Evolutionary conservation across 1,140 invertebrate species (phyloP).

Genomic region (Theocolax elegans): DNA sequence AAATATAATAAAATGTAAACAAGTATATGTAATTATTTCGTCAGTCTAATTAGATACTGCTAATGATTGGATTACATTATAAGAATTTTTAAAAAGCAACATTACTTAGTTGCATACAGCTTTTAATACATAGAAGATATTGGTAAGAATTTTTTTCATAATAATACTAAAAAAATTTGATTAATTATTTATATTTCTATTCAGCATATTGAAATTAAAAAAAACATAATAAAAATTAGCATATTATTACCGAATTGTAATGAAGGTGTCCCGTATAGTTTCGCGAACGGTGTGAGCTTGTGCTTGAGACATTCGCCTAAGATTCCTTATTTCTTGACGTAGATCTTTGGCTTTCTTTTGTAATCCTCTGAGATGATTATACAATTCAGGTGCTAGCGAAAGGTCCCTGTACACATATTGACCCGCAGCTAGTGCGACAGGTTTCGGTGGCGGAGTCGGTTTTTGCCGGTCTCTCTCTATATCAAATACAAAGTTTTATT

Average conservation of each 20-base stretch:
- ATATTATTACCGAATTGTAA: constrained; percentile 77
- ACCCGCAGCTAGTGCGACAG: constrained; percentile 76
- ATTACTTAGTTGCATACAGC: too few relatives aligned
- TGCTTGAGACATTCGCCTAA: constrained; percentile 88
- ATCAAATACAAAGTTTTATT: background rate
- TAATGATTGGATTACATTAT: too few relatives aligned
- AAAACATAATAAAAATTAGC: too few relatives aligned
- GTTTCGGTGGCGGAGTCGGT: constrained; percentile 87
- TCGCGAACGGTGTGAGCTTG: constrained; percentile 92
- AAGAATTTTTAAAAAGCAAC: too few relatives aligned
- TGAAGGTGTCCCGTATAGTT: constrained; percentile 89
- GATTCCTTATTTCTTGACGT: constrained; percentile 85
- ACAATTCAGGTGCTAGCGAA: constrained; percentile 85
- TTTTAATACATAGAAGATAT: too few relatives aligned
- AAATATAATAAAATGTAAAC: too few relatives aligned
- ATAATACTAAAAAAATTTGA: too few relatives aligned
- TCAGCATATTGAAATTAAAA: too few relatives aligned
- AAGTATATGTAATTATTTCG: too few relatives aligned
- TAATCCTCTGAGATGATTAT: constrained; percentile 83
- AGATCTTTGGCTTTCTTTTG: constrained; percentile 93
- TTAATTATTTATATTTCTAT: too few relatives aligned
- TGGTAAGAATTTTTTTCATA: too few relatives aligned
- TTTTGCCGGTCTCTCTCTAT: constrained; percentile 83
- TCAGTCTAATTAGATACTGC: too few relatives aligned
- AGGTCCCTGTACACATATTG: constrained; percentile 75